These are phyloP conservation scores for Apotomis turbidana DNA, from an alignment of 2,888 invertebrate genomes.

Conservation along the genomic window DNA sequence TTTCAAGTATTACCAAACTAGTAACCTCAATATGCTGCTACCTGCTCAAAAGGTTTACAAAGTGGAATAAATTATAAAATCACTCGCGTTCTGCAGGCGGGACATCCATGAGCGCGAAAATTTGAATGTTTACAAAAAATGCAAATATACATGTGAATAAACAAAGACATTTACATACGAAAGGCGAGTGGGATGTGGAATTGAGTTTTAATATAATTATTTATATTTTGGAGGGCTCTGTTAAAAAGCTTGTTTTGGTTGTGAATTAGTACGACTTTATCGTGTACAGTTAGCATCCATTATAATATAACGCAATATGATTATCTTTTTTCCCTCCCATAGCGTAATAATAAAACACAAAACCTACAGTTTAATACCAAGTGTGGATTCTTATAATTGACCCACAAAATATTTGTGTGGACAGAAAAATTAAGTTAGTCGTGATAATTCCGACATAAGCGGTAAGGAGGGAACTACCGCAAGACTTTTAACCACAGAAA, in stretches of 20 bases:
- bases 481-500: too few species aligned
- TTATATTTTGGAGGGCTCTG: slow-evolving; percentile 16
- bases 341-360: too few species aligned
- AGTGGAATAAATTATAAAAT: slow-evolving; percentile 26
- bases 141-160: slow-evolving; percentile 36
- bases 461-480: too few species aligned
- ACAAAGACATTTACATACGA: slow-evolving; percentile 41
- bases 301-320: too few species aligned
- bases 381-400: too few species aligned
- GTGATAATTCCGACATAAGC: too few species aligned
- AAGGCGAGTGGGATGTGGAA: slow-evolving; percentile 24
- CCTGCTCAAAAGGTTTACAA: slow-evolving; percentile 3
- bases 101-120: slow-evolving; percentile 21
- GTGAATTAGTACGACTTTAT: slow-evolving; percentile 6
- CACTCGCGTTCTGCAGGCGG: neutral
- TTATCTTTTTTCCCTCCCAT: too few species aligned
- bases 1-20: too few species aligned
- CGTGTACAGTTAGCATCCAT: neutral
- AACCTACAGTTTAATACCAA: too few species aligned
- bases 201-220: slow-evolving; percentile 34
- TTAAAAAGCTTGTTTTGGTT: slow-evolving; percentile 14
- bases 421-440: too few species aligned
- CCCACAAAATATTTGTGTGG: too few species aligned
- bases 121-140: slow-evolving; percentile 36
- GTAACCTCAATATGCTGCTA: neutral